phyloP scores from a whole-genome alignment of 35 echinoderm and acorn worm species.

The Strongylocentrotus purpuratus region DNA sequence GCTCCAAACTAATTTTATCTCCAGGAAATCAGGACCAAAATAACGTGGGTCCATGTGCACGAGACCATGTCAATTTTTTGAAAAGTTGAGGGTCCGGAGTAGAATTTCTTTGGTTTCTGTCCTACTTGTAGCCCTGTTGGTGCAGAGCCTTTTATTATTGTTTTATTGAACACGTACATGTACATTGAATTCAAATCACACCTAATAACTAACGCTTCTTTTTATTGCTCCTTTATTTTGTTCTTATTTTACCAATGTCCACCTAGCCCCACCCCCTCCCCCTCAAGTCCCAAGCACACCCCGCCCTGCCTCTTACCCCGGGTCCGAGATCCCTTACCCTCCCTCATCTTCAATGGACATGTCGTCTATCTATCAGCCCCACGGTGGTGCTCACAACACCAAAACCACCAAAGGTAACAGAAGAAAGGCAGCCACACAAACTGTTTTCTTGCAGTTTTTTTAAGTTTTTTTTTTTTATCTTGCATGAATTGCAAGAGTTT shows the following conservation, averaged over 20 bases:
- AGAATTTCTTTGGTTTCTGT: too few relatives aligned
- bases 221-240: slow-evolving; percentile 27
- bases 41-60: neutral
- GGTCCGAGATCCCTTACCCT: neutral
- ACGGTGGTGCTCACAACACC: neutral
- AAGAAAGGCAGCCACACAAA: neutral
- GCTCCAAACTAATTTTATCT: neutral
- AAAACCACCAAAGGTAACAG: slow-evolving; percentile 25
- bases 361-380: neutral
- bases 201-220: slow-evolving; percentile 22
- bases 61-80: neutral
- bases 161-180: neutral
- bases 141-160: neutral
- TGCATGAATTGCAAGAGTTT: neutral
- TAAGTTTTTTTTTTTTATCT: neutral
- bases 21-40: neutral
- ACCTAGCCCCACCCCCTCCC: slow-evolving; percentile 14
- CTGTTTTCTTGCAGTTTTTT: neutral
- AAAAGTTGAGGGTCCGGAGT: too few relatives aligned
- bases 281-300: neutral
- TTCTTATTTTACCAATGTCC: neutral
- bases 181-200: neutral
- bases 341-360: neutral
- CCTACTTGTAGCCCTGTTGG: too few relatives aligned
- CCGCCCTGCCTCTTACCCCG: slow-evolving; percentile 24